Conservation (phyloP, 2,113 vertebrate species). For the Triplophysa tibetana region DNA sequence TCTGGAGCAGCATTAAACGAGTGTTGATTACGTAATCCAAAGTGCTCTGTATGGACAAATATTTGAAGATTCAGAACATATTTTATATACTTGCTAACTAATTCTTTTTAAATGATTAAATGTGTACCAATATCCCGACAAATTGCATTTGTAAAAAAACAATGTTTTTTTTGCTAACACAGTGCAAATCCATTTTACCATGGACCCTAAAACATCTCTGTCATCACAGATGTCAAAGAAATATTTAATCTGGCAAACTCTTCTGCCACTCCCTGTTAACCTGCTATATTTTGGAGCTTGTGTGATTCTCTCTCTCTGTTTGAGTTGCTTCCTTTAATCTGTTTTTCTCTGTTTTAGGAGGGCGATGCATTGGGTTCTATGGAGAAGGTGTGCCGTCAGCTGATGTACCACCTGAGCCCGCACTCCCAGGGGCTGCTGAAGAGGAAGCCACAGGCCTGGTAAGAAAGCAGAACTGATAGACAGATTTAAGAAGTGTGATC, state of each 20-base stretch:
- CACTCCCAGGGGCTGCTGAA: slow-evolving; percentile 91
- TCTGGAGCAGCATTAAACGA: no score
- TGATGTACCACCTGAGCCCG: slow-evolving; percentile 97
- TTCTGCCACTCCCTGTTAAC: slow-evolving; percentile 28
- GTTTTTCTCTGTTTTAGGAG: slow-evolving; percentile 73
- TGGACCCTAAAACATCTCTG: no score
- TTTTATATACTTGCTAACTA: not conserved
- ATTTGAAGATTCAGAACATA: no score
- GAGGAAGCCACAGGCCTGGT: slow-evolving; percentile 96
- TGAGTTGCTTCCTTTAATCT: no score
- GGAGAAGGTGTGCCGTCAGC: slow-evolving; percentile 97
- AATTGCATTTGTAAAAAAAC: no score
- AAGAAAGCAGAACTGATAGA: slow-evolving; percentile 61
- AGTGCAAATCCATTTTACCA: not conserved
- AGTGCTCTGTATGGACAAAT: no score
- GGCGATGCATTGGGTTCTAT: slow-evolving; percentile 87
- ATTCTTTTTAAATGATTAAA: not conserved
- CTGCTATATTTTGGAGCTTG: slow-evolving; percentile 9
- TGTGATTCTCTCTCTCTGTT: slow-evolving; percentile 35
- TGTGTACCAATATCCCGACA: not conserved
- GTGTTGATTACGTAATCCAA: no score
- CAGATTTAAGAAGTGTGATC: slow-evolving; percentile 18
- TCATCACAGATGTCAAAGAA: no score
- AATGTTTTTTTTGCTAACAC: not conserved
- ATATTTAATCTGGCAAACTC: not conserved